These are phyloP conservation scores for Phocoena phocoena DNA, from an alignment of 2,113 vertebrate genomes.

Conservation along the genomic window DNA sequence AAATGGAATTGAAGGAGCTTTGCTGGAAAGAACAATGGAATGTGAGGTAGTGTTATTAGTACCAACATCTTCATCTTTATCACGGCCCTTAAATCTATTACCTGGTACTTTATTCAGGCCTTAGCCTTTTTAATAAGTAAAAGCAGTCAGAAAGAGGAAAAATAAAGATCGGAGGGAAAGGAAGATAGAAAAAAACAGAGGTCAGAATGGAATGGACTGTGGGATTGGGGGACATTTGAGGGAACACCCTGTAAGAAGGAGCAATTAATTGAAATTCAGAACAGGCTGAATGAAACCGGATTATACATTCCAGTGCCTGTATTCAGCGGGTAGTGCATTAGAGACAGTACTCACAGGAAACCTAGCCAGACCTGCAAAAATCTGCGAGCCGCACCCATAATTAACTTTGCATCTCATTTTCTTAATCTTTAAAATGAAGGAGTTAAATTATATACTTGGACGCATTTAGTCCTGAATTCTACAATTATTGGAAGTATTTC, in stretches of 20 bases:
- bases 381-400: not conserved
- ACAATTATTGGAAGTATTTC: not conserved
- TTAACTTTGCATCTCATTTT: not conserved
- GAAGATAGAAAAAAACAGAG: not conserved
- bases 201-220: not conserved
- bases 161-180: not conserved
- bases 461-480: not conserved
- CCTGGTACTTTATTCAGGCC: not conserved
- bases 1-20: not conserved
- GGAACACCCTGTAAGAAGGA: not conserved
- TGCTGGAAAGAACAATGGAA: not conserved
- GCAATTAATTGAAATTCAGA: not conserved
- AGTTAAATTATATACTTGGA: not conserved
- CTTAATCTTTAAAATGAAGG: constrained; percentile 41
- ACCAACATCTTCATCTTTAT: not conserved
- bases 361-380: not conserved
- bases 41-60: no score
- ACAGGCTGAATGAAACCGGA: not conserved
- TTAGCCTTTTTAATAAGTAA: not conserved
- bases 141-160: not conserved
- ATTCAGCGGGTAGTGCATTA: not conserved
- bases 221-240: not conserved
- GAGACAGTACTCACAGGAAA: not conserved
- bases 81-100: not conserved
- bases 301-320: no score